phyloP scores from a whole-genome alignment of 2,888 invertebrate genomes.

The Artemia sp. region DNA sequence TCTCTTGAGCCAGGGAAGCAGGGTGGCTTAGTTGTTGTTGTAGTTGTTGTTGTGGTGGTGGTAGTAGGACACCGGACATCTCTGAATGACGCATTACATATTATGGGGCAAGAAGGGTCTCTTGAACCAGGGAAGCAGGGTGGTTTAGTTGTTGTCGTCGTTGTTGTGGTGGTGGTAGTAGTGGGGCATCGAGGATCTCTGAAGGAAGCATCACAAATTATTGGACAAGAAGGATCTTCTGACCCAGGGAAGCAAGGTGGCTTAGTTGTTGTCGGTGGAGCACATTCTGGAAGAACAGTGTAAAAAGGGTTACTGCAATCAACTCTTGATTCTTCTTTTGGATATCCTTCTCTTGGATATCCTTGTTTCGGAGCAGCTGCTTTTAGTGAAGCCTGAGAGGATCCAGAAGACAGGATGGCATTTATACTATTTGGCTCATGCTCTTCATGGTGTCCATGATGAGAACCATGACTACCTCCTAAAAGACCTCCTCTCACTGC shows the following conservation, averaged over 20 bases:
- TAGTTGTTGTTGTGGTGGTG: constrained; percentile 2
- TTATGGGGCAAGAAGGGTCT: not conserved
- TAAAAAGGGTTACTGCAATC: not conserved
- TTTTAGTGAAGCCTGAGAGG: constrained; percentile 1
- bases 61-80: constrained; percentile 4
- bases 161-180: not conserved
- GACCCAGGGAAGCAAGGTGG: constrained; percentile 15
- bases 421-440: constrained; percentile 10
- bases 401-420: constrained; percentile 1
- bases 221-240: not conserved
- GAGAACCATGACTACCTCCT: not conserved
- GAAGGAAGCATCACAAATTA: not conserved
- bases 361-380: constrained; percentile 12
- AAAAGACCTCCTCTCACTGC: not conserved
- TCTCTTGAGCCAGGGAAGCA: constrained; percentile 11
- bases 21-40: constrained; percentile 12
- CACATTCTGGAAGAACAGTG: not conserved
- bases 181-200: constrained; percentile 11
- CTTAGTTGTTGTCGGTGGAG: constrained; percentile 4
- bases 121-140: constrained; percentile 8
- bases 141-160: constrained; percentile 3
- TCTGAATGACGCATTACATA: not conserved
- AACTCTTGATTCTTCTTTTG: constrained; percentile 7
- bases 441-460: constrained; percentile 1
- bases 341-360: constrained; percentile 14